Evolutionary conservation across 2,888 invertebrate species (phyloP).

Genomic region (Epinotia ramella): DNA sequence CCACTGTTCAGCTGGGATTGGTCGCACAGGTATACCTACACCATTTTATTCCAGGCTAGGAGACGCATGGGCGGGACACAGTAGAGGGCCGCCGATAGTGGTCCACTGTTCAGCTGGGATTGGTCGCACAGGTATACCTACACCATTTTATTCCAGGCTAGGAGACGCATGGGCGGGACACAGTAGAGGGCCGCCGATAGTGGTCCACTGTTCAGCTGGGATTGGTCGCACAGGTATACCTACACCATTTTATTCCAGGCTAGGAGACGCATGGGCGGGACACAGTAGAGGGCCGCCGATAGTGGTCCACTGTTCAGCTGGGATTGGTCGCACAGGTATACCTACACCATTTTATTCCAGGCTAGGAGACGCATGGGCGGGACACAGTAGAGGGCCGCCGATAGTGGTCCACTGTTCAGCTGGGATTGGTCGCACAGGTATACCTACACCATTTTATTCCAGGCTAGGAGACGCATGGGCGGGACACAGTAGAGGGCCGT

Average conservation of each 20-base stretch:
- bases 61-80: constrained; percentile 96
- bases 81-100: constrained; percentile 95
- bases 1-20: constrained; percentile 97
- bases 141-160: constrained; percentile 81
- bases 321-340: constrained; percentile 97
- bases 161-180: constrained; percentile 97
- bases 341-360: constrained; percentile 75
- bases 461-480: constrained; percentile 95
- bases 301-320: constrained; percentile 96
- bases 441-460: constrained; percentile 60
- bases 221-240: constrained; percentile 97
- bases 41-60: constrained; percentile 86
- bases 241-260: constrained; percentile 74
- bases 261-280: constrained; percentile 96
- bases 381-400: constrained; percentile 96
- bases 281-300: constrained; percentile 97
- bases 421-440: constrained; percentile 97
- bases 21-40: constrained; percentile 96
- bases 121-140: constrained; percentile 96
- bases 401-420: constrained; percentile 97
- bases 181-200: constrained; percentile 95
- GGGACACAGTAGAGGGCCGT: constrained; percentile 96
- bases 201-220: constrained; percentile 97
- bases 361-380: constrained; percentile 95
- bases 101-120: constrained; percentile 98